These are phyloP conservation scores for Tinea pellionella DNA, from an alignment of 2,888 invertebrate species.

Conservation along the genomic window DNA sequence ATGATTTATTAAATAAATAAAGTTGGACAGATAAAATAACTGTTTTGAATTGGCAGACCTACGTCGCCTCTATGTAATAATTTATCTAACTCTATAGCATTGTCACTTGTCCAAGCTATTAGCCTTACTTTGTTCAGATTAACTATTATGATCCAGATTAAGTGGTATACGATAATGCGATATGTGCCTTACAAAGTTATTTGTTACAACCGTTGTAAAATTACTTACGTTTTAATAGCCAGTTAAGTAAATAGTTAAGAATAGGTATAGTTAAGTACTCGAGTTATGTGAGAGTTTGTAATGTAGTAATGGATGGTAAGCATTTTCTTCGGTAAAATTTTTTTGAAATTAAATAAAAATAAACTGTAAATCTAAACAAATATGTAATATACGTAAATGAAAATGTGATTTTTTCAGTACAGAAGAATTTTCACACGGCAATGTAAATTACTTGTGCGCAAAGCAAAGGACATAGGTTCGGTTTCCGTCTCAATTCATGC, in stretches of 20 bases:
- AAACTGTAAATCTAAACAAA: too few species aligned
- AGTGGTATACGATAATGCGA: constrained; percentile 11
- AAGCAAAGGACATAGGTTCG: too few species aligned
- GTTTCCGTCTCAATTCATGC: too few species aligned
- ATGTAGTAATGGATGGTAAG: constrained; percentile 12
- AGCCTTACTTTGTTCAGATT: constrained; percentile 62
- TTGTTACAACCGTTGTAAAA: constrained; percentile 4
- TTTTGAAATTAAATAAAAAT: too few species aligned
- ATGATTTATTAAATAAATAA: too few species aligned
- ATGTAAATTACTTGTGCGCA: too few species aligned
- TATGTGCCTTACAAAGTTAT: constrained; percentile 26
- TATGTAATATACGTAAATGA: too few species aligned
- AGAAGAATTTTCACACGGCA: too few species aligned
- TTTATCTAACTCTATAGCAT: constrained; percentile 1
- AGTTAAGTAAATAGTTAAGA: constrained; percentile 9
- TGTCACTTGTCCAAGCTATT: constrained; percentile 33
- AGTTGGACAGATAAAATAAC: too few species aligned
- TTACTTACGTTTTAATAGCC: constrained; percentile 6
- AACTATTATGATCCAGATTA: constrained; percentile 45
- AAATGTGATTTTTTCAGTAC: too few species aligned
- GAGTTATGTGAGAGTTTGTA: neutral
- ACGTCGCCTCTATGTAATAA: too few species aligned
- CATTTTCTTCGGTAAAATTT: neutral
- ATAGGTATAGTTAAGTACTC: neutral
- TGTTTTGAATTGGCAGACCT: too few species aligned